Base-by-base conservation (phyloP, 2,797 vertebrate species). In the Synaphobranchus kaupii region DNA sequence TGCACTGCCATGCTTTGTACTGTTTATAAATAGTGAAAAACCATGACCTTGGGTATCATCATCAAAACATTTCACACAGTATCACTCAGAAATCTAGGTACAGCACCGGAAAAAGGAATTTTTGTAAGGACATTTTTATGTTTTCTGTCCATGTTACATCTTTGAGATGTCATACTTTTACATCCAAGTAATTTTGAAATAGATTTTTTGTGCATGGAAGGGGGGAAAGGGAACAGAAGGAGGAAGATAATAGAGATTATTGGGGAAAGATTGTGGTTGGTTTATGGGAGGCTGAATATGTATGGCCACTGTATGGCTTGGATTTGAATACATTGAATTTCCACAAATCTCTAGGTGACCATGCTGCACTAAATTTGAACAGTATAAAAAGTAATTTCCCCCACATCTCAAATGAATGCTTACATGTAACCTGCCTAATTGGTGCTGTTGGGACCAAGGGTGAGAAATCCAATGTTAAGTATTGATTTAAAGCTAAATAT, bases 401-500 rank as follows among this genome's bases (percentile, higher is more conserved):
- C 63, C 28, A 39, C 81, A 50, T 90, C 86, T 86, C 85, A 47
- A 34, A 85, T 88, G 88, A 50, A 9, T 83, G 54, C 78, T 86
- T 88, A 84, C 73, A 84, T 31, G 89, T 83, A 83, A 85, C 76
- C 87, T 89, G 76, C 10, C 47, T 89, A 88, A 91, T 92, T 86
- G 54, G 83, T 85, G 9, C 22, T 66, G 83, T 47, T 80, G 87
- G 91, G 88, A 92, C 87, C 85, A 91, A 91, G 89, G 84, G 90
- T 87, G 91, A 92, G 71, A 71, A 91, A 90, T 90, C 89, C 87
- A 89, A 86, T 89, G 89, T 85, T 89, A 78, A 88, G 87, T 90
- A 91, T 92, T 92, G 92, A 93, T 92, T 89, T 87, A 80, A 87
- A 78, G 66, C 60, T 60, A 73, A 87, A 90, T 84, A 88, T 87